Evolutionary conservation across 2,113 vertebrate genomes (phyloP).

Genomic region (Anarhynchus alexandrinus): DNA sequence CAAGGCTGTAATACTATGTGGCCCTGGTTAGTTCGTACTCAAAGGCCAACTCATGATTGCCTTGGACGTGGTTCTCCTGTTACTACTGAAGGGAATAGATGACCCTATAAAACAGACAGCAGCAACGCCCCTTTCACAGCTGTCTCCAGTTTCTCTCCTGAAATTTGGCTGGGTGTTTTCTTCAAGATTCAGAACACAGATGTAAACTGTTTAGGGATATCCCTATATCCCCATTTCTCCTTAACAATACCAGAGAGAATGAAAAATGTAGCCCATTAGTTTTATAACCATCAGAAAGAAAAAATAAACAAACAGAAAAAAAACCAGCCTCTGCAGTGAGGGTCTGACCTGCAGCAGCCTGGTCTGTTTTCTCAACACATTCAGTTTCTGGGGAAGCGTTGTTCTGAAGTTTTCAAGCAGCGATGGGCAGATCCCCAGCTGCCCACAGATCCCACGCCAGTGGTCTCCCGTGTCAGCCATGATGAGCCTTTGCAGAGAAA

Average conservation of each 20-base stretch:
- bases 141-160: background rate
- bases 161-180: constrained; percentile 7
- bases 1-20: background rate
- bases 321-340: background rate
- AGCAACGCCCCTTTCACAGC: background rate
- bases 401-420: background rate
- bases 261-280: background rate
- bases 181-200: background rate
- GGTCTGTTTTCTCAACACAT: rapidly evolving
- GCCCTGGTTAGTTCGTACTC: background rate
- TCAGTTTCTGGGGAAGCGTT: background rate
- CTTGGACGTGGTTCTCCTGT: background rate
- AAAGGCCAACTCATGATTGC: background rate
- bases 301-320: background rate
- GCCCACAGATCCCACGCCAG: background rate
- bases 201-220: constrained; percentile 29
- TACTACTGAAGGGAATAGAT: background rate
- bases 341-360: background rate
- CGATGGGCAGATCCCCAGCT: background rate
- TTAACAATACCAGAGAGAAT: background rate
- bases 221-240: background rate
- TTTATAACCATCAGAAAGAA: background rate
- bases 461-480: background rate
- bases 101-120: background rate
- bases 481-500: background rate